Evolutionary conservation across 2,113 vertebrate genomes (phyloP).

Genomic region (Catharus fuscescens): DNA sequence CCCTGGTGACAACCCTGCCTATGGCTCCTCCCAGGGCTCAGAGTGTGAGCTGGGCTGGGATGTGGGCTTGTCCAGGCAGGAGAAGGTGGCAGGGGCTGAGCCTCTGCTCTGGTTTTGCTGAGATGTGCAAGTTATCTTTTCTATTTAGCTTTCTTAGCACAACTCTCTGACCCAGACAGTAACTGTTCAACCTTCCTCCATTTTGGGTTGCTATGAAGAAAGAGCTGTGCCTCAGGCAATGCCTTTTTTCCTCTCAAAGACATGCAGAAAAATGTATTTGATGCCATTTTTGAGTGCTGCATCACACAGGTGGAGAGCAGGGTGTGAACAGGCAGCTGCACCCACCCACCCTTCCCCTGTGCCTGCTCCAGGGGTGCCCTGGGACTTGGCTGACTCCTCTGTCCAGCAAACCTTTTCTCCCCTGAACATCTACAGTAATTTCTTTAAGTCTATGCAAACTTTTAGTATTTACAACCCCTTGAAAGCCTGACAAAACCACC

Average conservation of each 20-base stretch:
- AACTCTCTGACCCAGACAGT: background rate
- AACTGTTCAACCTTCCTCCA: background rate
- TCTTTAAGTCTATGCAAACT: background rate
- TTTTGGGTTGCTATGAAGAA: background rate
- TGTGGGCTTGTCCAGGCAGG: background rate
- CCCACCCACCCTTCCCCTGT: rapidly evolving
- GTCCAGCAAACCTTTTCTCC: background rate
- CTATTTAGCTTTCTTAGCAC: background rate
- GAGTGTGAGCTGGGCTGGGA: rapidly evolving
- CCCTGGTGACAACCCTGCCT: background rate
- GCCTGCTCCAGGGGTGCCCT: background rate
- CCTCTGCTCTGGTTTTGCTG: background rate
- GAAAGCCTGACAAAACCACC: background rate
- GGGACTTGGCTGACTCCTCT: background rate
- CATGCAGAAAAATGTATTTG: background rate
- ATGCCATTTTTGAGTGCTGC: background rate
- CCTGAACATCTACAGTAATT: background rate
- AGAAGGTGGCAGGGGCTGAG: background rate
- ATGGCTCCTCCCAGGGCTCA: background rate
- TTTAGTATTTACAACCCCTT: background rate
- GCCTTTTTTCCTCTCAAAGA: background rate
- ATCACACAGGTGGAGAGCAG: background rate
- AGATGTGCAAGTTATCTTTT: background rate
- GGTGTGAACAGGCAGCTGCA: background rate
- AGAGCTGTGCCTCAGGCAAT: too few relatives aligned